A percentile compares a stretch with the other conserved stretches of the same genome.
phyloP scores from a whole-genome alignment of 2,888 invertebrate genomes.

The Chaitophorus viminalis region DNA sequence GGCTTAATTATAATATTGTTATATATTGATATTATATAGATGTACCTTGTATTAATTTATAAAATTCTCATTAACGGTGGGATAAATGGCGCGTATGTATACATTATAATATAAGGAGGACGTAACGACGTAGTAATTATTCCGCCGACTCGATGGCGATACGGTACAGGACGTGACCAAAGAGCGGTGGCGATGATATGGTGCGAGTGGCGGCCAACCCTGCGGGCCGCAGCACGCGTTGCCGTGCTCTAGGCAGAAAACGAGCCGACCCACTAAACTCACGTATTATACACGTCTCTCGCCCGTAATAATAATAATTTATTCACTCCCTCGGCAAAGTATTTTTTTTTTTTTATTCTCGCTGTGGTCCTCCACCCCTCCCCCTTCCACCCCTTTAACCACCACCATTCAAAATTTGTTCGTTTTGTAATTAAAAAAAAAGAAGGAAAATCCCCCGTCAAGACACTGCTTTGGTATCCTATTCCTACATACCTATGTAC shows the following conservation, averaged over 20 bases:
- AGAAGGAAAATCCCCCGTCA: not conserved
- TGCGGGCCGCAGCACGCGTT: not conserved
- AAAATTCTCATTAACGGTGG: not conserved
- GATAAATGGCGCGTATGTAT: not conserved
- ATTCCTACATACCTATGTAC: too few relatives aligned
- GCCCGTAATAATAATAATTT: conserved; percentile 6
- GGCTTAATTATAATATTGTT: not conserved
- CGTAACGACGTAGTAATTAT: conserved; percentile 19
- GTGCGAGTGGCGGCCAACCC: not conserved
- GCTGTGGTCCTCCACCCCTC: not conserved
- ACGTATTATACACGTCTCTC: conserved; percentile 26
- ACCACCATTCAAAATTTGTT: not conserved
- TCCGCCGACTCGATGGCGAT: not conserved
- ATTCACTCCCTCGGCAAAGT: not conserved
- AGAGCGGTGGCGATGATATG: not conserved
- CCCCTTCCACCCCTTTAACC: too few relatives aligned
- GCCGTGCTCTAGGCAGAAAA: conserved; percentile 51
- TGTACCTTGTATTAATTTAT: not conserved
- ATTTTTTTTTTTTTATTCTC: not conserved
- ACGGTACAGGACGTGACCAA: not conserved
- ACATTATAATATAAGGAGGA: not conserved
- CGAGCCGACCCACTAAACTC: conserved; percentile 16
- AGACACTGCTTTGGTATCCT: not conserved
- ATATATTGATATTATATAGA: not conserved
- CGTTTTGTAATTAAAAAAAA: not conserved